Conservation (phyloP, 2,888 invertebrate species). For the Drosophila affinis region DNA sequence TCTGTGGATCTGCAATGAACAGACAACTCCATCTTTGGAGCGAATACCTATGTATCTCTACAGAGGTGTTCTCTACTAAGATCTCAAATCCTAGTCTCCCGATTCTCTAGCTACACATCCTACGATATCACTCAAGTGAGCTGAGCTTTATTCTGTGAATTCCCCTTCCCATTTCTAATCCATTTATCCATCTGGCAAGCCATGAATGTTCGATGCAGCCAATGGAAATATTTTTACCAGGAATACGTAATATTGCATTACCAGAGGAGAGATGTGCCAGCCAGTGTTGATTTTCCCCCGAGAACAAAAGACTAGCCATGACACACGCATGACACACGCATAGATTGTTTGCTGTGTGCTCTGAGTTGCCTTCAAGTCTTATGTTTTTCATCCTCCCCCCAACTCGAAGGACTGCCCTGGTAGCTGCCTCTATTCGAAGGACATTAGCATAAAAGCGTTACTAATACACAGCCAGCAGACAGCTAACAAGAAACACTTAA, state of each 20-base stretch:
- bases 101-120: background rate
- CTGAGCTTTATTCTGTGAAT: background rate
- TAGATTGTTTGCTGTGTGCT: background rate
- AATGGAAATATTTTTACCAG: background rate
- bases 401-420: constrained; percentile 62
- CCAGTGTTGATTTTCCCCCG: background rate
- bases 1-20: too few relatives aligned
- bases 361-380: constrained; percentile 12
- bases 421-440: constrained; percentile 60
- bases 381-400: constrained; percentile 16
- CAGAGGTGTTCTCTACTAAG: too few relatives aligned
- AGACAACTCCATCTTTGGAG: too few relatives aligned
- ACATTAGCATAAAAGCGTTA: constrained; percentile 78
- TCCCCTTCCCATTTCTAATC: too few relatives aligned
- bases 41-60: too few relatives aligned
- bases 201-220: background rate
- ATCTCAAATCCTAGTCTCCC: background rate
- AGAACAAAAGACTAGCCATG: constrained; percentile 10
- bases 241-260: background rate
- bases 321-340: constrained; percentile 1
- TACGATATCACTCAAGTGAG: background rate
- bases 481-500: constrained; percentile 78
- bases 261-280: background rate
- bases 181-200: background rate
- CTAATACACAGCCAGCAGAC: constrained; percentile 69